Evolutionary conservation across 2,888 invertebrate species (phyloP), one percentile per base, ranked within the genome.

Genomic region (Trichopoda pennipes): DNA sequence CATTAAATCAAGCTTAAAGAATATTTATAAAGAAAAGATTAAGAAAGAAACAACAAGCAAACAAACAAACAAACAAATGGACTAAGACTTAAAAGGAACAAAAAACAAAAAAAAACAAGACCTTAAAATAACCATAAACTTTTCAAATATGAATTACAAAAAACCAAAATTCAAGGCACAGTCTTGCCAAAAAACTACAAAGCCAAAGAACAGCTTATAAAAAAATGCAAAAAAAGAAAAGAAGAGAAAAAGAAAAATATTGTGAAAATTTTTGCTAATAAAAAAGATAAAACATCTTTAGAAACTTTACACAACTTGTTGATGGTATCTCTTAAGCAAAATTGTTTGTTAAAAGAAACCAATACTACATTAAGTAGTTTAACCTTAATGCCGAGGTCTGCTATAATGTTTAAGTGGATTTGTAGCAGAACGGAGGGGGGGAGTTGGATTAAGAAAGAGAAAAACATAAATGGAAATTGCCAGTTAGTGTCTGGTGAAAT

Each of bases 1-100:
- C 89, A 88, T 89, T 89, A 89, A 89, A 89, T 89, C 89, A 89
- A 88, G 86, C 86, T 80, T 70, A 64, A 68, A 74, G 60, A 68
- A 60, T 38, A 58, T 60, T 55, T 53, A 84, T 86, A 85, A 84
- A 85, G 28, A 86, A 84, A 86, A 84, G 86, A 86, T 85, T 87
- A 87, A 84, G 17, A 2, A 47, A 64, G 49, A 28, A 2, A 28
- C 51, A 69, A 63, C 55, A 44, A 53, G 28, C 49, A 66, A 4
- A 55, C 58, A 44, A 28, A 66, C 38, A 55, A 63, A 56, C 42
- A 63, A 60, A 56, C 32, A 55, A 55, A 61, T 42, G 42, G 3
- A 14, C 0, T 10, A 38, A 38, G 12, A 12, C 3, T 12, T 12
- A 38, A 61, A 53, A 35, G n/a, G n/a, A n/a, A n/a, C n/a, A n/a